These are phyloP conservation scores for Coreoperca whiteheadi DNA, from an alignment of 2,113 vertebrate genomes.

Conservation along the genomic window DNA sequence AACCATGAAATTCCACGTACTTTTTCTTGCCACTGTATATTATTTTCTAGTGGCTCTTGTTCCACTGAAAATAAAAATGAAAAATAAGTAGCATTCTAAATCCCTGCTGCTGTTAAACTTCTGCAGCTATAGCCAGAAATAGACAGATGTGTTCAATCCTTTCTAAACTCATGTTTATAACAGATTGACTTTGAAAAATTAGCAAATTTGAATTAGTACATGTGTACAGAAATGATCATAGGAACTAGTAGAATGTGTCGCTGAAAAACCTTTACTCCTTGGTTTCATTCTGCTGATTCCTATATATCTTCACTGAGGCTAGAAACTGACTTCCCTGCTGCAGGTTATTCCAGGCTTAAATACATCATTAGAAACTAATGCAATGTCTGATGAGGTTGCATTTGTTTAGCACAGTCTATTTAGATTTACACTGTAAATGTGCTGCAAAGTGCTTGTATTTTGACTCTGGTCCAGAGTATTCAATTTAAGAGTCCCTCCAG, in stretches of 20 bases:
- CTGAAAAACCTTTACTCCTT: background rate
- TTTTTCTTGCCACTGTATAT: too few species aligned
- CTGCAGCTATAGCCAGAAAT: background rate
- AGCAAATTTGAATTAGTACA: background rate
- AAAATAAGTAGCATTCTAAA: too few species aligned
- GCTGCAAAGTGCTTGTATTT: constrained; percentile 63
- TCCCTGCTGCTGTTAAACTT: background rate
- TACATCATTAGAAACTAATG: constrained; percentile 48
- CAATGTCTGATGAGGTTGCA: constrained; percentile 51
- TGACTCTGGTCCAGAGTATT: constrained; percentile 66
- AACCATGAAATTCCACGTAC: too few species aligned
- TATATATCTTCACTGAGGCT: constrained; percentile 30
- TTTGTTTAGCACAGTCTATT: constrained; percentile 58
- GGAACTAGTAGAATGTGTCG: background rate
- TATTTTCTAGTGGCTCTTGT: too few species aligned
- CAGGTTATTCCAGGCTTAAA: constrained; percentile 47
- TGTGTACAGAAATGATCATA: background rate
- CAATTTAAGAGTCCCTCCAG: constrained; percentile 71
- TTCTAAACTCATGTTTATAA: background rate
- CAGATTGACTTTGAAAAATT: background rate
- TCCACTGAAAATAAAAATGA: too few species aligned
- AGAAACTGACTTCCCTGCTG: constrained; percentile 18
- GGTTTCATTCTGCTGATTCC: constrained; percentile 10
- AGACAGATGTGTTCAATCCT: background rate
- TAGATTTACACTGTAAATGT: constrained; percentile 61